Percentiles rank a stretch among this genome's conserved stretches.
Conservation (phyloP, 2,888 invertebrate species). For the Thereva unica region DNA sequence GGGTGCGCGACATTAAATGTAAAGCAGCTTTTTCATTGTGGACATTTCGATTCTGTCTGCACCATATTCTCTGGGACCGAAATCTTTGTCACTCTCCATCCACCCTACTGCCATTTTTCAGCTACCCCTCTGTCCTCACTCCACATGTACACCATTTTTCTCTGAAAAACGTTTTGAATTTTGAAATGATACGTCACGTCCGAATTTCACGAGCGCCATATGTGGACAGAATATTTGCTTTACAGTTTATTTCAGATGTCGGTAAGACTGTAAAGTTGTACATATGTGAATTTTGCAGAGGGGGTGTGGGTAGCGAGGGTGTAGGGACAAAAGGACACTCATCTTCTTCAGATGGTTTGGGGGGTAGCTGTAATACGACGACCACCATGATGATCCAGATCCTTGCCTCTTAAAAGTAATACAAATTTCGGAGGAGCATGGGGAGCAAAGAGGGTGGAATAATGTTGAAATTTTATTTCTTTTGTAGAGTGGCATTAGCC, state of each 20-base stretch:
- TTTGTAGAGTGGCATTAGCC: constrained; percentile 1
- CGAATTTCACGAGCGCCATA: constrained; percentile 11
- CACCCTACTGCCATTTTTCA: too few relatives aligned
- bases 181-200: constrained; percentile 26
- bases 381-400: not conserved
- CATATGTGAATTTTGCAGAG: too few relatives aligned
- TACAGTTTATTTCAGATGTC: constrained; percentile 3
- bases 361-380: not conserved
- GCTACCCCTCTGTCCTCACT: too few relatives aligned
- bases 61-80: not conserved
- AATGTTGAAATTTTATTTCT: constrained; percentile 26
- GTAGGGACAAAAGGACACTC: too few relatives aligned
- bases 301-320: too few relatives aligned
- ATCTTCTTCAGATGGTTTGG: too few relatives aligned
- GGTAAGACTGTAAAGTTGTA: not conserved
- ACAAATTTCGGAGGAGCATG: too few relatives aligned
- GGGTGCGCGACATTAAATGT: constrained; percentile 12
- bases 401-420: too few relatives aligned
- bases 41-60: constrained; percentile 2
- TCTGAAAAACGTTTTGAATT: not conserved
- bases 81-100: too few relatives aligned
- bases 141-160: not conserved
- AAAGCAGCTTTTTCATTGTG: constrained; percentile 1
- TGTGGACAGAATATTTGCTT: constrained; percentile 28
- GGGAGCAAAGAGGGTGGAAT: not conserved